Conservation (phyloP, 2,797 vertebrate species). For the Sebastes hubbsi region DNA sequence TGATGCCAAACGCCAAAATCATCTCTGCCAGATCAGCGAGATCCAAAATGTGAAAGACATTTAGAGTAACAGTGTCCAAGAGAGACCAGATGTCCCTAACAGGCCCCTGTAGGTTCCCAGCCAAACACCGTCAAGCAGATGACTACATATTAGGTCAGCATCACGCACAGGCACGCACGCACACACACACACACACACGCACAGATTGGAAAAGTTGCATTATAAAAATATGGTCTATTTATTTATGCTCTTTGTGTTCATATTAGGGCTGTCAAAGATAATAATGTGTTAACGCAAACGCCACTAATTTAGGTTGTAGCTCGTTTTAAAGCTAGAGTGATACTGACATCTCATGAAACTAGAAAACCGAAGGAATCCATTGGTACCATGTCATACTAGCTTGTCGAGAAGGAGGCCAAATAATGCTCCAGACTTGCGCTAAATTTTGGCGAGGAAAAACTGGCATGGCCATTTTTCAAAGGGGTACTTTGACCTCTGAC, state of each 20-base stretch:
- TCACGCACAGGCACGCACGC: background rate
- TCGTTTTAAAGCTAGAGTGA: too few relatives aligned
- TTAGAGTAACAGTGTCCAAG: constrained; percentile 27
- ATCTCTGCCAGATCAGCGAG: constrained; percentile 41
- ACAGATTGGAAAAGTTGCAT: background rate
- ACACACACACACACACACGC: background rate
- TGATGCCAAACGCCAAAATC: constrained; percentile 55
- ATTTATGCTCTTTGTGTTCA: background rate
- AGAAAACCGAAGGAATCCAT: too few relatives aligned
- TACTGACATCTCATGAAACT: too few relatives aligned
- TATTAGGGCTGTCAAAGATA: too few relatives aligned
- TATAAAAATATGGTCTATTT: background rate
- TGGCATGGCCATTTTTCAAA: too few relatives aligned
- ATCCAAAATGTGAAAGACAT: constrained; percentile 37
- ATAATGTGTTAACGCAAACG: too few relatives aligned
- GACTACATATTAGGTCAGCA: constrained; percentile 41
- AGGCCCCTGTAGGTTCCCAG: constrained; percentile 34
- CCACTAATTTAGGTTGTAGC: too few relatives aligned
- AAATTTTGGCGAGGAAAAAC: too few relatives aligned
- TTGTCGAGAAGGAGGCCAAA: too few relatives aligned
- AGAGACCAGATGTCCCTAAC: constrained; percentile 61
- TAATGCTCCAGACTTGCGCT: too few relatives aligned
- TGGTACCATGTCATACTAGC: too few relatives aligned
- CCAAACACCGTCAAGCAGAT: constrained; percentile 45
- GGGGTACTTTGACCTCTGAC: too few relatives aligned